Evolutionary conservation across 2,888 invertebrate species (phyloP).

Genomic region (Eilema sororculum): DNA sequence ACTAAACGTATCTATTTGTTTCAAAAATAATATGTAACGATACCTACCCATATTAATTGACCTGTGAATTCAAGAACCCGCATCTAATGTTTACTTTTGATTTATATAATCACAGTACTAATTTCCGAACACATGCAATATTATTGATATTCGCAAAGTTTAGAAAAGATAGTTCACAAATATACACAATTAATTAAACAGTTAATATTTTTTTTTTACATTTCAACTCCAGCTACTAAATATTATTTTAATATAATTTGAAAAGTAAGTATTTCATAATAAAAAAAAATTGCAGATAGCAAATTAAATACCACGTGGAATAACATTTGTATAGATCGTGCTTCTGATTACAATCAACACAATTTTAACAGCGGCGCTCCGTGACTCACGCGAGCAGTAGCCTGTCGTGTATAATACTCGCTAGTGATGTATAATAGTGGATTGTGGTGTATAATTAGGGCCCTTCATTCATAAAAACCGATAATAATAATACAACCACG

Average conservation of each 20-base stretch:
- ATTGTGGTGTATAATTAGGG: constrained; percentile 27
- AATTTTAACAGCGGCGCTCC: constrained; percentile 21
- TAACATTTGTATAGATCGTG: background rate
- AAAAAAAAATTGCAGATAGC: background rate
- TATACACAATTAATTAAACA: background rate
- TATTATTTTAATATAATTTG: no score
- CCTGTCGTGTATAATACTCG: no score
- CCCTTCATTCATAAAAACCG: constrained; percentile 19
- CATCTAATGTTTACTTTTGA: no score
- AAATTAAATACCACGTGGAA: background rate
- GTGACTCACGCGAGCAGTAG: constrained; percentile 37
- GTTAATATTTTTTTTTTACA: no score
- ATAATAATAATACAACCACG: constrained; percentile 9
- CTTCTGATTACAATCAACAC: constrained; percentile 20
- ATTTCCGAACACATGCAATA: no score
- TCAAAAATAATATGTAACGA: no score
- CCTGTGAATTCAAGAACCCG: no score
- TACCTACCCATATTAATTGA: no score
- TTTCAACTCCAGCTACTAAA: no score
- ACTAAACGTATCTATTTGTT: no score
- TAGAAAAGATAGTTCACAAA: background rate
- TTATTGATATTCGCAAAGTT: background rate
- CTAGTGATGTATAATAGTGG: background rate
- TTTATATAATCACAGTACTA: no score
- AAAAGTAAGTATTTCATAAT: no score